Evolutionary conservation across 2,113 vertebrate species (phyloP).

Genomic region (Zapornia atra): DNA sequence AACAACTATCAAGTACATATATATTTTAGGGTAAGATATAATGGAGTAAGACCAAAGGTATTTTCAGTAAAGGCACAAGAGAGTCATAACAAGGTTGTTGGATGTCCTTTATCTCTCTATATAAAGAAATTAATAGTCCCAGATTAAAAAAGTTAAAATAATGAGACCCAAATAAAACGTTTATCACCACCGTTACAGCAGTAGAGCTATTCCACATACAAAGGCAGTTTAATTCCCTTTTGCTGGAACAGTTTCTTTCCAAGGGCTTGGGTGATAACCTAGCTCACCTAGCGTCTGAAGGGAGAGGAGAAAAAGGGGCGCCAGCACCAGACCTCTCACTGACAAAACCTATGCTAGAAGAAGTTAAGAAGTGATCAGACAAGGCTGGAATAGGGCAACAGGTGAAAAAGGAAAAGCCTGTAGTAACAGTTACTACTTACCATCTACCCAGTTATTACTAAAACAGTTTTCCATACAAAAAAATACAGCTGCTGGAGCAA

Average conservation of each 20-base stretch:
- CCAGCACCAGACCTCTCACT: background rate
- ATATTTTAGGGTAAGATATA: background rate
- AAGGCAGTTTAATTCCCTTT: background rate
- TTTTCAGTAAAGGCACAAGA: background rate
- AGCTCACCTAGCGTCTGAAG: background rate
- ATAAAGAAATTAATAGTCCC: background rate
- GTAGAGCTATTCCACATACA: background rate
- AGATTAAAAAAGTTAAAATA: background rate
- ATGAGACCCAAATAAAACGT: background rate
- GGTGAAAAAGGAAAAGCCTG: background rate
- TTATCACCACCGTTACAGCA: background rate
- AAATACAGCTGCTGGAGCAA: background rate
- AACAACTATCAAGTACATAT: background rate
- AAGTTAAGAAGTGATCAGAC: background rate
- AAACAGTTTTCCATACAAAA: background rate
- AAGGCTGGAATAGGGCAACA: background rate
- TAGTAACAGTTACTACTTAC: background rate
- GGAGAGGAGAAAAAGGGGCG: background rate
- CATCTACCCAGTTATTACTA: background rate
- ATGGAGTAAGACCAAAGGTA: background rate
- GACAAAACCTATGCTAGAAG: background rate
- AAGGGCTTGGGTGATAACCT: background rate
- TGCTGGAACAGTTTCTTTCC: background rate
- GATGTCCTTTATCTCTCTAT: background rate
- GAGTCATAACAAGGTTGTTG: background rate